A percentile compares a stretch with the other conserved stretches of the same genome.
These are phyloP conservation scores for Agrilus biguttatus DNA, from an alignment of 2,888 invertebrate species.

Conservation along the genomic window DNA sequence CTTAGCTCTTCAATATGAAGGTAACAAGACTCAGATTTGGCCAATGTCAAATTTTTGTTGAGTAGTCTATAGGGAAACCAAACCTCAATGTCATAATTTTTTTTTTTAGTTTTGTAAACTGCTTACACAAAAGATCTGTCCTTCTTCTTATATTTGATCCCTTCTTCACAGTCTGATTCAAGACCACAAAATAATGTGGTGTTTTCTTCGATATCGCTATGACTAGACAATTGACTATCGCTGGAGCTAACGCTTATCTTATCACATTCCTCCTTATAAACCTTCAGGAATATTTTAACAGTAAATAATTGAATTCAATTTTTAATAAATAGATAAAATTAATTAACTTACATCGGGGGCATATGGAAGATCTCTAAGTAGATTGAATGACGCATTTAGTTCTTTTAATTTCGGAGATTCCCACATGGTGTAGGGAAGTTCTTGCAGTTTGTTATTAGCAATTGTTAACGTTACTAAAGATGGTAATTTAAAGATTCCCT, in stretches of 20 bases:
- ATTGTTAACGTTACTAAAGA: constrained; percentile 69
- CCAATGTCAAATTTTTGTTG: too few species aligned
- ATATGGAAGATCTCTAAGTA: constrained; percentile 62
- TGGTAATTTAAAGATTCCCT: constrained; percentile 68
- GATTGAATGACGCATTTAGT: constrained; percentile 79
- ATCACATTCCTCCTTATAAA: constrained; percentile 24
- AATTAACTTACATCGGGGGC: constrained; percentile 33
- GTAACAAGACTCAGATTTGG: too few species aligned
- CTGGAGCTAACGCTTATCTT: constrained; percentile 29
- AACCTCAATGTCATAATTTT: too few species aligned
- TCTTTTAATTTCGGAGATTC: constrained; percentile 72
- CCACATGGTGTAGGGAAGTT: constrained; percentile 77
- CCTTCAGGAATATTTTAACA: constrained; percentile 12
- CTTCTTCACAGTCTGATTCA: constrained; percentile 24
- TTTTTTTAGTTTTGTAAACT: too few species aligned
- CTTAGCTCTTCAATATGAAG: too few species aligned
- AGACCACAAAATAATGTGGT: constrained; percentile 22
- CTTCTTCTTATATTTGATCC: constrained; percentile 24
- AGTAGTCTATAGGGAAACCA: too few species aligned
- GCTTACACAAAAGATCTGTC: constrained; percentile 27
- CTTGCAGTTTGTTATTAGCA: constrained; percentile 84
- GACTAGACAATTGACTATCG: constrained; percentile 30
- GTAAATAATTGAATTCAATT: neutral
- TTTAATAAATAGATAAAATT: neutral
- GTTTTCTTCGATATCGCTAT: constrained; percentile 24